These are phyloP conservation scores for Siderastrea siderea DNA, from an alignment of 92 coral and sea anemone genomes.

Conservation along the genomic window DNA sequence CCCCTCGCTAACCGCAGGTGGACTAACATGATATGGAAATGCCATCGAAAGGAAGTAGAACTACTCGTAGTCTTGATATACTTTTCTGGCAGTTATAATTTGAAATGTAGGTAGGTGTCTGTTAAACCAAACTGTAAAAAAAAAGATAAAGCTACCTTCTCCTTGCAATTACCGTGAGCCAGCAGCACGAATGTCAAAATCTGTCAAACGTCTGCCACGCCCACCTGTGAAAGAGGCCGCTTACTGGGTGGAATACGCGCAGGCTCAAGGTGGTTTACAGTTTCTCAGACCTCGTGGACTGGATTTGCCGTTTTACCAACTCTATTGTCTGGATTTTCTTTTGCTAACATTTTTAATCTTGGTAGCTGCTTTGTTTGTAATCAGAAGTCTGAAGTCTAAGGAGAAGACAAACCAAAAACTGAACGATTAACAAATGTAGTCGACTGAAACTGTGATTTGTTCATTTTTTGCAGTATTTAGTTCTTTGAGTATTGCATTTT, in stretches of 20 bases:
- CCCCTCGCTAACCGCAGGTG: no score
- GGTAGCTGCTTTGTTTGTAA: background rate
- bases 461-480: background rate
- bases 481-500: background rate
- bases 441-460: background rate
- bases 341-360: constrained; percentile 29
- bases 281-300: constrained; percentile 56
- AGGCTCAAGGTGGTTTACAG: constrained; percentile 56
- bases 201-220: constrained; percentile 50
- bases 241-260: constrained; percentile 63
- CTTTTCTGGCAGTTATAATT: no score
- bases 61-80: no score
- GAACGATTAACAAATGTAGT: background rate
- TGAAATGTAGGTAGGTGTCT: no score
- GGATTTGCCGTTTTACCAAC: constrained; percentile 62
- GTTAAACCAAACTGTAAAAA: no score
- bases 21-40: no score
- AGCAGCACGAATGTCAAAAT: constrained; percentile 35
- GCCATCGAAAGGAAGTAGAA: no score
- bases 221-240: constrained; percentile 67
- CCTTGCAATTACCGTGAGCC: constrained; percentile 50
- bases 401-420: constrained; percentile 16
- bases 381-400: constrained; percentile 22
- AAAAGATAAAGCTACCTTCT: background rate
- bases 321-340: constrained; percentile 52